Conservation (phyloP, 2,797 vertebrate genomes). For the Florisuga fusca region DNA sequence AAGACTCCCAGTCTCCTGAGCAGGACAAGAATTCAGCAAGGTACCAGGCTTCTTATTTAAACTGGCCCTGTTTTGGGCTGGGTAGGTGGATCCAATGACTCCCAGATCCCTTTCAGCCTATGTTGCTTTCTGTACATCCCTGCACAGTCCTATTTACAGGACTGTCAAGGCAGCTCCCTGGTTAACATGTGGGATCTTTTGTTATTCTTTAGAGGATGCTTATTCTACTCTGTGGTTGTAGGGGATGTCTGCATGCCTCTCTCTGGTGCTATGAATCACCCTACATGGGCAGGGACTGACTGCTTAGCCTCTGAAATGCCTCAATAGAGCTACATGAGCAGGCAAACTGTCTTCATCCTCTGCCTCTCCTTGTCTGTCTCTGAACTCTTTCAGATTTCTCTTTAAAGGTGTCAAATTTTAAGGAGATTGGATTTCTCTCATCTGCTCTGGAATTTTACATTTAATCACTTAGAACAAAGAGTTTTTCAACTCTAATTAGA, state of each 20-base stretch:
- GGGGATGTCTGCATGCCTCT: not conserved
- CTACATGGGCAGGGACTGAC: not conserved
- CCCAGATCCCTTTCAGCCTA: not conserved
- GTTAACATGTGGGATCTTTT: not conserved
- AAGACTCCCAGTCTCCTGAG: not conserved
- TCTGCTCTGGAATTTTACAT: not conserved
- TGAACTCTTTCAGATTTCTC: not conserved
- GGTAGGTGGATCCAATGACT: not conserved
- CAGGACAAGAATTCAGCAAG: not conserved
- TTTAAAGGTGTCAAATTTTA: not conserved
- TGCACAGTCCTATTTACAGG: not conserved
- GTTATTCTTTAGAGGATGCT: not conserved
- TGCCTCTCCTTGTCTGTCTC: not conserved
- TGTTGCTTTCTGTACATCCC: not conserved
- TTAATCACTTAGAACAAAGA: slow-evolving; percentile 39
- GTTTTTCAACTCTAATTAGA: slow-evolving; percentile 15
- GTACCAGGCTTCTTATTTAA: not conserved
- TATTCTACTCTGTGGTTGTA: not conserved
- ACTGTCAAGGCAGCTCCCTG: not conserved
- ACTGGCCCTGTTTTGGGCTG: not conserved
- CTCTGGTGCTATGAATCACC: not conserved
- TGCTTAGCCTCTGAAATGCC: not conserved
- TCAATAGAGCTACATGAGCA: not conserved
- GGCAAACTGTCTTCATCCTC: not conserved
- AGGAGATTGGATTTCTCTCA: slow-evolving; percentile 1